These are phyloP conservation scores for Noctilio leporinus DNA, from an alignment of 2,113 vertebrate species.

Conservation along the genomic window DNA sequence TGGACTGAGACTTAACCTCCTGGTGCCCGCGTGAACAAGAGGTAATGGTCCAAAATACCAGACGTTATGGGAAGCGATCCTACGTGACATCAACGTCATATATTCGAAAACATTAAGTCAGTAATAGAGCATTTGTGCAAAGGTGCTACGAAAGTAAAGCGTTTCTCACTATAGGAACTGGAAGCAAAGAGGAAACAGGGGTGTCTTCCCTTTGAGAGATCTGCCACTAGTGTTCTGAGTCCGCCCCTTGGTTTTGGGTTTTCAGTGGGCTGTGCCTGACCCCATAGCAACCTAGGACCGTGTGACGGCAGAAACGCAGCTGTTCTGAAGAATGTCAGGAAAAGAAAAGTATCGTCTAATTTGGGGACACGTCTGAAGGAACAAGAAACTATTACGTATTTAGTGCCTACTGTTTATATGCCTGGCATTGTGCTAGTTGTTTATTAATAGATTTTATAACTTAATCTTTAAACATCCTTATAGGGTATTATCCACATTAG, in stretches of 20 bases:
- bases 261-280: neutral
- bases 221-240: neutral
- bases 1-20: neutral
- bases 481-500: neutral
- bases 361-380: neutral
- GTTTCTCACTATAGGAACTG: neutral
- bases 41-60: neutral
- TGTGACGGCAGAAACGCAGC: neutral
- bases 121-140: neutral
- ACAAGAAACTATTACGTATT: neutral
- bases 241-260: accelerated
- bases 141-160: neutral
- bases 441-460: neutral
- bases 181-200: neutral
- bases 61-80: neutral
- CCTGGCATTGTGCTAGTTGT: neutral
- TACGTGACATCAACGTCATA: neutral
- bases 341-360: neutral
- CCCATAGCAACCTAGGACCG: neutral
- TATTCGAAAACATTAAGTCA: neutral
- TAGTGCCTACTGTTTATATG: neutral
- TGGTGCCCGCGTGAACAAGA: neutral
- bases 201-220: neutral
- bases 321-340: neutral
- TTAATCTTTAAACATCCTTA: neutral